phyloP scores from a whole-genome alignment of 2,888 invertebrate species.

The Latrodectus elegans region DNA sequence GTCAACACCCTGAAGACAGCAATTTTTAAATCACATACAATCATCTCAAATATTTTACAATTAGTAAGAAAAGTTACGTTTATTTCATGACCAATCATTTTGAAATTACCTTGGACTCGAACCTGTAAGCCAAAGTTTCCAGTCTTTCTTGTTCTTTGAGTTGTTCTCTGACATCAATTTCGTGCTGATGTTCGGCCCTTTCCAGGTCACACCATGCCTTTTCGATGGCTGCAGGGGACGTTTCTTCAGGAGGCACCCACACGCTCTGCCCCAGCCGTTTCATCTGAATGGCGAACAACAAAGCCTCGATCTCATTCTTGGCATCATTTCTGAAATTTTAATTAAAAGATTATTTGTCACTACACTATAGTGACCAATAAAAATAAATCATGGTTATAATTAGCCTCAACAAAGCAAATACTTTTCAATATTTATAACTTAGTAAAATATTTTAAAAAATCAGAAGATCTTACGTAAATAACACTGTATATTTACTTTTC shows the following conservation, averaged over 20 bases:
- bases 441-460: too few species aligned
- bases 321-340: constrained; percentile 86
- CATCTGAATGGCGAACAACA: constrained; percentile 97
- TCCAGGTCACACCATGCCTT: constrained; percentile 94
- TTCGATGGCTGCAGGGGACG: constrained; percentile 95
- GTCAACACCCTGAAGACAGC: too few species aligned
- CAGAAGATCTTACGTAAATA: too few species aligned
- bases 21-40: too few species aligned
- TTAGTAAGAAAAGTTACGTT: too few species aligned
- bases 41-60: too few species aligned
- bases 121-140: constrained; percentile 96
- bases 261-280: constrained; percentile 90
- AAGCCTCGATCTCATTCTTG: constrained; percentile 95
- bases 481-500: constrained; percentile 80
- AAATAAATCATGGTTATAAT: too few species aligned
- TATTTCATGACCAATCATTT: not conserved
- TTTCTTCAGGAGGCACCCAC: constrained; percentile 89
- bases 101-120: constrained; percentile 85
- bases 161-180: constrained; percentile 92
- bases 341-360: too few species aligned
- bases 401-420: too few species aligned
- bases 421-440: too few species aligned
- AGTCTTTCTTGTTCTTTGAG: constrained; percentile 91
- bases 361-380: too few species aligned
- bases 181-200: constrained; percentile 93